Base-by-base conservation (phyloP, 1,140 invertebrate species). In the Drosophila aff. region DNA sequence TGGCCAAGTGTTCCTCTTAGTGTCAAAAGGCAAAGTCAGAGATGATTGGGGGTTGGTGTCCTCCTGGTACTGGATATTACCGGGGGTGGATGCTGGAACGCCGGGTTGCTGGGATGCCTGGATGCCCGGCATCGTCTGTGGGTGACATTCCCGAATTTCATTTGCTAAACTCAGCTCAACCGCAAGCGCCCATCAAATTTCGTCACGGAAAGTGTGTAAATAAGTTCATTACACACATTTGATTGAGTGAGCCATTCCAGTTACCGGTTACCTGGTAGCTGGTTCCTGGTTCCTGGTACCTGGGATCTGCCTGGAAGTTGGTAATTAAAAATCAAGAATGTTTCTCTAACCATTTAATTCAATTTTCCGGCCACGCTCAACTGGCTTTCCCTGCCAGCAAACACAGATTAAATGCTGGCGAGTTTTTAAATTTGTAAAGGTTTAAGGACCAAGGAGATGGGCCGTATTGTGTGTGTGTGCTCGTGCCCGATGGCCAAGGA, bases 121-220 rank as follows among this genome's bases (percentile, higher is more conserved):
- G 66, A 60, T 68, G 65, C 23, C 52, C 44, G 76, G 50, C 40
- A 16, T 41, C 38, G 81, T 91, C 85, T 90, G 85, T 77, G 71
- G 68, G 63, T 90, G 85, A 90, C 85, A 90, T 75, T 69, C 86
- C 82, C 74, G 73, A 89, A 85, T 89, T 79, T 90, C 74, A 85
- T 89, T 90, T 90, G 60, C 50, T 47, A 62, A 57, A 58, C 61
- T 67, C 58, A 49, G 38, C 67, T 66, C 62, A 67, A 76, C 77
- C 68, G 68, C 81, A 66, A 65, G 36, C 65, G 64, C 65, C 68
- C 77, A 81, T 74, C 75, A 63, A 69, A 89, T 89, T 89, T 73
- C 77, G 83, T 80, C 83, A 87, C 83, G 83, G 73, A 87, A 89
- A 87, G 83, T 87, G 84, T 87, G 80, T 87, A 89, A 87, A 89